These are phyloP conservation scores for Molorchus minor DNA, from an alignment of 2,888 invertebrate species.

Conservation along the genomic window DNA sequence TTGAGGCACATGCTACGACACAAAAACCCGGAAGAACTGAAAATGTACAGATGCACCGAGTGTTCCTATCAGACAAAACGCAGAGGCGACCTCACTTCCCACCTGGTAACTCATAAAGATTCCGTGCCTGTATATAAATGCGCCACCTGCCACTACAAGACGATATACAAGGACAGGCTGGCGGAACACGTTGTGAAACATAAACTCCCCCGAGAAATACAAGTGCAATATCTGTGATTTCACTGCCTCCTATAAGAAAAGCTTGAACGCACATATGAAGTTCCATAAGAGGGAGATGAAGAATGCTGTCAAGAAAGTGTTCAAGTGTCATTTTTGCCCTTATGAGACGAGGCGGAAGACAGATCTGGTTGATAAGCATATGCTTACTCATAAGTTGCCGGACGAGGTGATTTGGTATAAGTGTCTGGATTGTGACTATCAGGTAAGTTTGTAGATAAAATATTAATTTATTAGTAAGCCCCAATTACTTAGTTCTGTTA, in stretches of 20 bases:
- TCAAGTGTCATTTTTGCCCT: not conserved
- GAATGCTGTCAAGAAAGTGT: not conserved
- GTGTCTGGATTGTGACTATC: too few relatives aligned
- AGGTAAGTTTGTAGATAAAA: too few relatives aligned
- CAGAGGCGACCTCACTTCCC: slow-evolving; percentile 7
- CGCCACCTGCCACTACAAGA: not conserved
- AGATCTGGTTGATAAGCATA: not conserved
- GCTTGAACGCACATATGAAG: not conserved
- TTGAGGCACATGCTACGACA: slow-evolving; percentile 8
- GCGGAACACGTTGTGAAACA: not conserved
- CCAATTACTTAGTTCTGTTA: too few relatives aligned
- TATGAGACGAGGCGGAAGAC: not conserved
- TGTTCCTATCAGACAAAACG: slow-evolving; percentile 20
- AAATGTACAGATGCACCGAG: slow-evolving; percentile 16
- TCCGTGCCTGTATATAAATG: not conserved
- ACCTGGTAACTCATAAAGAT: not conserved
- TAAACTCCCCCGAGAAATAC: not conserved
- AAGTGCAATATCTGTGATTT: not conserved
- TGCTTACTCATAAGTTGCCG: not conserved
- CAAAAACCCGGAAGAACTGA: slow-evolving; percentile 14
- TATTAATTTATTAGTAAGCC: too few relatives aligned
- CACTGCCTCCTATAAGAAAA: not conserved
- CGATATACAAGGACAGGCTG: not conserved
- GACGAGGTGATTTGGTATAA: not conserved
- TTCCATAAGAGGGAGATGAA: not conserved